Base-by-base conservation (phyloP, 1,140 invertebrate species). In the Drosophila saltans region DNA sequence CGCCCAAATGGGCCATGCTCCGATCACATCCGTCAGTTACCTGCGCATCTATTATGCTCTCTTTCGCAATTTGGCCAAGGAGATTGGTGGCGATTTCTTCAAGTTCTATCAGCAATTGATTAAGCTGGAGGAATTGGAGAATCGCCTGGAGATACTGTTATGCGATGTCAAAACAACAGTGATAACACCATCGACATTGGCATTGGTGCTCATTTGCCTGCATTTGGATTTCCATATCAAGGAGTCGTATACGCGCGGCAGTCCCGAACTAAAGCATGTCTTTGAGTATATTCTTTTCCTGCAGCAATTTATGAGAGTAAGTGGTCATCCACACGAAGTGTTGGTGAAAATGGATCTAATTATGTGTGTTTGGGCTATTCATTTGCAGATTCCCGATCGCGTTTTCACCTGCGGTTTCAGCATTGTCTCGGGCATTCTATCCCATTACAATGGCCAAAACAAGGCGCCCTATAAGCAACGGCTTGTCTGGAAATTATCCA, bases 161-260 rank as follows among this genome's bases (percentile, higher is more conserved):
- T 97, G 96, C 78, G 95, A 96, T 88, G 95, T 95, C 0, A 93
- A 93, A 69, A 96, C 95, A 71, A 94, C 94, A 26, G 95, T 95
- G 79, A 93, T 95, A 30, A 93, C 95, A 21, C 93, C 94, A 65
- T 94, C 94, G 28, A 95, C 96, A 62, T 90, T 96, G 66, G 96
- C 96, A n/a, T 92, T 96, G 21, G 95, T 95, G 57, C 91, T 96
- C 58, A 92, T 97, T 4, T 96, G 94, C 80, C 93, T 94, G 66
- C 94, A 95, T 75, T 91, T 96, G 39, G 95, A 95, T 93, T 89
- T 93, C 85, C 91, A 92, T 41, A 92, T 92, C 69, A 92, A 91
- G 72, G 89, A 91, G 69, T 92, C 91, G 59, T 92, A 92, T 64
- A 90, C 86, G 8, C 88, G 88, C 69, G 89, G 90, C 41, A 90